Percentiles rank a stretch among this genome's conserved stretches.
phyloP scores from a whole-genome alignment of 2,113 vertebrate genomes.

The Megalops atlanticus region DNA sequence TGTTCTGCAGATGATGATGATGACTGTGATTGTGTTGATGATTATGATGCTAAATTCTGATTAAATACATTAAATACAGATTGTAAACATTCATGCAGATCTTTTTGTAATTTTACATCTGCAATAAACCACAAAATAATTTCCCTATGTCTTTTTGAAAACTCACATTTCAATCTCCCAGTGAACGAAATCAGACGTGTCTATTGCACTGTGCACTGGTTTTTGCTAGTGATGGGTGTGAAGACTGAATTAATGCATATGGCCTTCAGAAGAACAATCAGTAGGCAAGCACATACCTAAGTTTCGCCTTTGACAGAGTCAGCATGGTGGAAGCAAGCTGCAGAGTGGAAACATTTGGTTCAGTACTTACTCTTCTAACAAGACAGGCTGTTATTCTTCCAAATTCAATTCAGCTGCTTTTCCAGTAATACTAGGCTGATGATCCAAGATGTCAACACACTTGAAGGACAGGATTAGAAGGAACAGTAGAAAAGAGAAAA shows the following conservation, averaged over 20 bases:
- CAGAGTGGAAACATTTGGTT: not conserved
- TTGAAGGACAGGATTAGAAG: not conserved
- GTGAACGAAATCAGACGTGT: not conserved
- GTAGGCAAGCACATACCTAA: not conserved
- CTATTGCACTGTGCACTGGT: not conserved
- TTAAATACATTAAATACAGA: too few relatives aligned
- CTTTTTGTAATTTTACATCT: too few relatives aligned
- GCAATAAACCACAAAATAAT: too few relatives aligned
- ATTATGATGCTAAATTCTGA: too few relatives aligned
- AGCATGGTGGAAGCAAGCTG: not conserved
- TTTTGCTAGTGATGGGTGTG: not conserved
- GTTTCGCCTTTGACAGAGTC: not conserved
- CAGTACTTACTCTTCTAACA: not conserved
- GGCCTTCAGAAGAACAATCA: not conserved
- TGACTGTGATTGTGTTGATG: too few relatives aligned
- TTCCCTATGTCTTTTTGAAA: not conserved
- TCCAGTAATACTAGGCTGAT: not conserved
- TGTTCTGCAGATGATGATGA: too few relatives aligned
- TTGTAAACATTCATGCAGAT: too few relatives aligned
- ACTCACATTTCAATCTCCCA: not conserved
- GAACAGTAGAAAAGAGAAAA: too few relatives aligned
- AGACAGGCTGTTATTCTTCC: not conserved
- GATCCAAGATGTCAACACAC: not conserved
- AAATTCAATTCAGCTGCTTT: not conserved
- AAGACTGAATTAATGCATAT: not conserved